Percentiles rank a stretch among this genome's conserved stretches.
Conservation (phyloP, 2,797 vertebrate genomes). For the Xyrichtys novacula region DNA sequence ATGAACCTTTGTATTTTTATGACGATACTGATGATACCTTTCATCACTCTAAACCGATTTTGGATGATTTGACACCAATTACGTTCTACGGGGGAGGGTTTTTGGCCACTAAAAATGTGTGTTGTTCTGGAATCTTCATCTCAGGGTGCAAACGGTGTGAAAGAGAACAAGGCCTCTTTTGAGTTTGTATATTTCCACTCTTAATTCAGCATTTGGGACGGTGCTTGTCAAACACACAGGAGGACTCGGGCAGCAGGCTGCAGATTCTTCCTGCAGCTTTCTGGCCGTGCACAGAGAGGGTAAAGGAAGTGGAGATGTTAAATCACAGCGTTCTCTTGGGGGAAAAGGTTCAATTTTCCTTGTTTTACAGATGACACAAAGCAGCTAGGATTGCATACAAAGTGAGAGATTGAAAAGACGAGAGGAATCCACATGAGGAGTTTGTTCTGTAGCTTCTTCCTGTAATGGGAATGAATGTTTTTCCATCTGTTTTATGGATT, state of each 20-base stretch:
- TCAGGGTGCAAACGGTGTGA: constrained; percentile 87
- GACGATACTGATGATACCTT: constrained; percentile 77
- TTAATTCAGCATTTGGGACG: constrained; percentile 70
- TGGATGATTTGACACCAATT: constrained; percentile 82
- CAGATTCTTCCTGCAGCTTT: constrained; percentile 68
- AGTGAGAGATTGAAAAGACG: constrained; percentile 68
- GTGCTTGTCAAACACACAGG: constrained; percentile 62
- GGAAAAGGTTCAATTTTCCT: constrained; percentile 66
- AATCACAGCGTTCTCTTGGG: constrained; percentile 62
- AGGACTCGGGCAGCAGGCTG: constrained; percentile 62
- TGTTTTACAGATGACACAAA: constrained; percentile 79
- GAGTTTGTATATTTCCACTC: constrained; percentile 69
- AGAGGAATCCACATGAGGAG: constrained; percentile 77
- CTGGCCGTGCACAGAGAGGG: constrained; percentile 36
- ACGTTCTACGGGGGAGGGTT: constrained; percentile 61
- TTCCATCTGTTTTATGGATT: constrained; percentile 90
- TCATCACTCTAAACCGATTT: constrained; percentile 78
- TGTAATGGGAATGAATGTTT: constrained; percentile 89
- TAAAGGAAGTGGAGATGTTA: constrained; percentile 43
- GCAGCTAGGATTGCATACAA: constrained; percentile 79
- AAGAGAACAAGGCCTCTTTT: constrained; percentile 76
- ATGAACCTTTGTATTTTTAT: constrained; percentile 89
- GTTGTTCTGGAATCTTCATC: constrained; percentile 85
- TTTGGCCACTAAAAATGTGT: constrained; percentile 76
- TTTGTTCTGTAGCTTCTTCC: constrained; percentile 89